A percentile compares a stretch with the other conserved stretches of the same genome.
Evolutionary conservation across 2,888 invertebrate genomes (phyloP).

Genomic region (Liopterus haemorrhoidalis): DNA sequence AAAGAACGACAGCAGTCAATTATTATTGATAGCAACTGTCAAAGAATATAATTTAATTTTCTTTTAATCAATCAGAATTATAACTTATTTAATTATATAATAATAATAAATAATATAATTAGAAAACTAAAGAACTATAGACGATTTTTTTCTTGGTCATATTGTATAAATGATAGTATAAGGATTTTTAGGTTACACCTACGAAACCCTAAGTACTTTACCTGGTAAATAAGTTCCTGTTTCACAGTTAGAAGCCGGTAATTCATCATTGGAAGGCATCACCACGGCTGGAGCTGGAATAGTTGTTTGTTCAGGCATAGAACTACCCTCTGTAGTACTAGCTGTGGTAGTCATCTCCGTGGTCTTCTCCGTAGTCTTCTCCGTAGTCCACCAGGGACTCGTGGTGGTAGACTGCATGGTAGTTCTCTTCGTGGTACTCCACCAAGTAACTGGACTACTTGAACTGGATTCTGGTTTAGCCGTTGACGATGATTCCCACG

Average conservation of each 20-base stretch:
- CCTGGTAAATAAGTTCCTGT: conserved; percentile 48
- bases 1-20: too few species aligned
- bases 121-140: too few species aligned
- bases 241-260: conserved; percentile 39
- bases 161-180: too few species aligned
- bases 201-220: too few species aligned
- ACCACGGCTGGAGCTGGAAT: conserved; percentile 46
- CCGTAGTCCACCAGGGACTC: conserved; percentile 38
- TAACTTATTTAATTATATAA: too few species aligned
- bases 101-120: too few species aligned
- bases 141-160: too few species aligned
- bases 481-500: conserved; percentile 34
- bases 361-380: conserved; percentile 38
- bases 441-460: conserved; percentile 30
- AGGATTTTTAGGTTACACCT: too few species aligned
- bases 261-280: conserved; percentile 46
- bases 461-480: conserved; percentile 35
- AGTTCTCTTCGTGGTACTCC: conserved; percentile 17
- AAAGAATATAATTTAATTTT: too few species aligned
- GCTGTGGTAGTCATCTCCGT: conserved; percentile 40
- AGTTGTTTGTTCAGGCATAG: conserved; percentile 42
- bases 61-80: too few species aligned
- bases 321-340: conserved; percentile 37
- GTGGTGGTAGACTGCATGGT: conserved; percentile 29
- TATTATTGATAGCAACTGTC: too few species aligned